These are phyloP conservation scores for Mizuhopecten yessoensis DNA, from an alignment of 1,140 invertebrate genomes.

Conservation along the genomic window DNA sequence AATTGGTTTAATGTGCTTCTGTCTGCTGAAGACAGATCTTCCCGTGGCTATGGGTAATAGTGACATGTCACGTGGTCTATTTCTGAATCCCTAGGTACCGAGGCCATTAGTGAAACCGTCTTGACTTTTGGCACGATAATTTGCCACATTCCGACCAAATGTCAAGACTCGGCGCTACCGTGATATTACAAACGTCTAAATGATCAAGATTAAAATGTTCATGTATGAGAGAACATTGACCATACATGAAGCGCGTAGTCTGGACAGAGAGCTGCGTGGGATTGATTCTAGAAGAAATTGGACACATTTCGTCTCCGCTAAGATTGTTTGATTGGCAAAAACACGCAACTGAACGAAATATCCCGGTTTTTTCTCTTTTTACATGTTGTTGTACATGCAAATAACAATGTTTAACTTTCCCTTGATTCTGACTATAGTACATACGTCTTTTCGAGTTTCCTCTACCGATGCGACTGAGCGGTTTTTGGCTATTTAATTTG, in stretches of 20 bases:
- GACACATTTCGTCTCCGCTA: constrained; percentile 2
- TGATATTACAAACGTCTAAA: constrained; percentile 33
- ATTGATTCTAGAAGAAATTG: neutral
- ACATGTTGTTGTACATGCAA: neutral
- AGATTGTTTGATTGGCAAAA: neutral
- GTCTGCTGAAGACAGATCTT: neutral
- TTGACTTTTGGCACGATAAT: neutral
- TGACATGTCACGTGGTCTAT: constrained; percentile 4
- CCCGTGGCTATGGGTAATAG: neutral
- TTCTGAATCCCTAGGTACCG: constrained; percentile 8
- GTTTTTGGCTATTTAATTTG: too few relatives aligned
- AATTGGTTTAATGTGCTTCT: neutral
- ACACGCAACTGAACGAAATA: constrained; percentile 21
- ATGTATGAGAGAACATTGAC: constrained; percentile 22
- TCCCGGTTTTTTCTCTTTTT: neutral
- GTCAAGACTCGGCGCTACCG: constrained; percentile 9
- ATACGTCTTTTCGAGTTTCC: too few relatives aligned
- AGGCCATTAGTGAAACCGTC: neutral
- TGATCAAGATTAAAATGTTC: constrained; percentile 23
- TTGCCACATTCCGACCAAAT: neutral
- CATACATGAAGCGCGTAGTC: constrained; percentile 1
- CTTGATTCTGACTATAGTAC: too few relatives aligned
- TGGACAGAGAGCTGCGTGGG: neutral
- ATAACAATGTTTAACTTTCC: too few relatives aligned
- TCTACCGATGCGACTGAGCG: too few relatives aligned